Percentiles rank a stretch among this genome's conserved stretches.
These are phyloP conservation scores for Tringa solitaria DNA, from an alignment of 2,113 vertebrate species.

Conservation along the genomic window DNA sequence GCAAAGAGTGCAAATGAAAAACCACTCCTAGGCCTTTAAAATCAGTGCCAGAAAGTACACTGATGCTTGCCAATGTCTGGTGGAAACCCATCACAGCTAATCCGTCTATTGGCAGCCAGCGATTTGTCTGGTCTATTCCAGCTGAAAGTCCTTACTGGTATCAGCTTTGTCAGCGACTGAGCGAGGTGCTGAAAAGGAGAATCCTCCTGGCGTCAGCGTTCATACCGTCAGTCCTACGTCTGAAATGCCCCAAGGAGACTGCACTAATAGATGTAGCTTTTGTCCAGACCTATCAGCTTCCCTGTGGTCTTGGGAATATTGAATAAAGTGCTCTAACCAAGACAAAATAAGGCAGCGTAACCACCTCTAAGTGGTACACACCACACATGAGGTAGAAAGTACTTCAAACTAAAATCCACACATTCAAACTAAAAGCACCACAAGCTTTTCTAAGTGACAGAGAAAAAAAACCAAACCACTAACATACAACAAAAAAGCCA, in stretches of 20 bases:
- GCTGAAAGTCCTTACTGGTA: background rate
- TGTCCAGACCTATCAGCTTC: background rate
- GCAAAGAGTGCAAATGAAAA: background rate
- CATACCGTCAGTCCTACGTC: background rate
- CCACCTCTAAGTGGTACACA: background rate
- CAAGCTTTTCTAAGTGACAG: background rate
- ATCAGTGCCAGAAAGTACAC: background rate
- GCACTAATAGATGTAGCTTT: background rate
- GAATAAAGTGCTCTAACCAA: background rate
- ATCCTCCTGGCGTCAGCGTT: background rate
- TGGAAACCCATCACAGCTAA: background rate
- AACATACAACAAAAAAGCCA: background rate
- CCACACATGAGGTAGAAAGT: background rate
- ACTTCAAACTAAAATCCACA: background rate
- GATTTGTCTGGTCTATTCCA: background rate
- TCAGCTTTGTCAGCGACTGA: background rate
- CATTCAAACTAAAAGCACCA: background rate
- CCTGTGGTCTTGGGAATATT: background rate
- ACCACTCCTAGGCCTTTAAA: background rate
- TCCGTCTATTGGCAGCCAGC: background rate
- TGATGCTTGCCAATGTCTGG: background rate
- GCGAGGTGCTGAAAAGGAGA: background rate
- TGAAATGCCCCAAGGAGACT: background rate
- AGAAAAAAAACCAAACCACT: background rate
- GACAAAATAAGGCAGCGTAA: background rate